Evolutionary conservation across 1,140 invertebrate species (phyloP).

Genomic region (Leptinotarsa undecemlineata): DNA sequence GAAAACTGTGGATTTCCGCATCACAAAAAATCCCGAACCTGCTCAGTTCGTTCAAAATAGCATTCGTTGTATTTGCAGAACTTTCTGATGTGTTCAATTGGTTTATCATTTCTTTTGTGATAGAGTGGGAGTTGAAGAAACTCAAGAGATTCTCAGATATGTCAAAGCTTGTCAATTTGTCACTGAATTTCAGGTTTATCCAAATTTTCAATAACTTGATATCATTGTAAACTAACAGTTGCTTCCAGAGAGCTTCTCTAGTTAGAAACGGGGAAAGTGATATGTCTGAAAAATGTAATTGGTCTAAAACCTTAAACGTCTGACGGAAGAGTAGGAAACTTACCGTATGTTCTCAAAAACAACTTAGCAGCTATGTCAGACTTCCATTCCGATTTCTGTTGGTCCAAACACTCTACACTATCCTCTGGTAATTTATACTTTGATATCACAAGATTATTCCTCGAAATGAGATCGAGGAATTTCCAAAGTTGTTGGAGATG

Average conservation of each 20-base stretch:
- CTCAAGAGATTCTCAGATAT: constrained; percentile 57
- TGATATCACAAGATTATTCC: constrained; percentile 44
- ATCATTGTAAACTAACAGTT: constrained; percentile 57
- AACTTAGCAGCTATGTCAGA: constrained; percentile 58
- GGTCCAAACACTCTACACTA: constrained; percentile 51
- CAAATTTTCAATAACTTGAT: constrained; percentile 60
- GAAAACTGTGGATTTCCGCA: constrained; percentile 58
- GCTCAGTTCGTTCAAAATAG: constrained; percentile 56
- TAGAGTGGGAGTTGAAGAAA: constrained; percentile 60
- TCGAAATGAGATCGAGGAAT: constrained; percentile 61
- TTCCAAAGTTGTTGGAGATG: constrained; percentile 61
- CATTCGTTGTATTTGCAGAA: constrained; percentile 27
- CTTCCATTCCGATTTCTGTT: constrained; percentile 59
- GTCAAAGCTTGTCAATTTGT: constrained; percentile 55
- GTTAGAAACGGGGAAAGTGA: constrained; percentile 54
- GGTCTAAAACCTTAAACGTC: no score
- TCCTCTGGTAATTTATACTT: constrained; percentile 35
- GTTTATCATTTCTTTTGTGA: constrained; percentile 64
- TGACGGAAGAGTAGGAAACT: constrained; percentile 32
- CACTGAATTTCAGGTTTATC: constrained; percentile 58
- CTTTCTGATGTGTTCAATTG: constrained; percentile 30
- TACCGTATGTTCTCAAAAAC: constrained; percentile 62
- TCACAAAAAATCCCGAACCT: constrained; percentile 61
- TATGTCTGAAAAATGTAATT: not conserved
- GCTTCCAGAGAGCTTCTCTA: constrained; percentile 58